Conservation (phyloP, 2,888 invertebrate genomes). For the Andrena camellia region DNA sequence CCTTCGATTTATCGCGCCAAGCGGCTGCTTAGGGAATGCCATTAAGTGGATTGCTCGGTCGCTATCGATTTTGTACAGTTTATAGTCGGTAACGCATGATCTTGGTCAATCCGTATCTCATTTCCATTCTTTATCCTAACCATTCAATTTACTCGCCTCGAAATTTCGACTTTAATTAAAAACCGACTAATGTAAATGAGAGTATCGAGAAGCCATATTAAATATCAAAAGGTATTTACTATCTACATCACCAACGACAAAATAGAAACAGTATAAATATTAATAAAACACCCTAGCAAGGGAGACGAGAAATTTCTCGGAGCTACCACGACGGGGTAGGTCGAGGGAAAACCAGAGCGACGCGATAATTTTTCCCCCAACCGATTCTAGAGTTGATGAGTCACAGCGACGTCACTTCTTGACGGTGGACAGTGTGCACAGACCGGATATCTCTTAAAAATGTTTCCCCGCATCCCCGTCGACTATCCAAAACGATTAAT, state of each 20-base stretch:
- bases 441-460: background rate
- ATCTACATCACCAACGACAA: too few relatives aligned
- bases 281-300: too few relatives aligned
- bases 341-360: constrained; percentile 9
- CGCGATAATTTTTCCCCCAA: constrained; percentile 21
- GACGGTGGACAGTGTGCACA: background rate
- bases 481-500: background rate
- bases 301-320: background rate
- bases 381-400: constrained; percentile 19
- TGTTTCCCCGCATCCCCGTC: background rate
- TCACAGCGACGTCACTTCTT: background rate
- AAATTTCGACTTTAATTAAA: background rate
- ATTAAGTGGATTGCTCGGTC: constrained; percentile 72
- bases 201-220: too few relatives aligned
- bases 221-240: too few relatives aligned
- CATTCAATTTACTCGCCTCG: background rate
- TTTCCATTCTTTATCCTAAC: background rate
- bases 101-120: constrained; percentile 55
- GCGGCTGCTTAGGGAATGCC: constrained; percentile 71
- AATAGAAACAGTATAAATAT: too few relatives aligned
- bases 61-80: constrained; percentile 69
- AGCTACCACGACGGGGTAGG: background rate
- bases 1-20: constrained; percentile 71
- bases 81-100: constrained; percentile 57
- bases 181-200: too few relatives aligned